Conservation (phyloP, 1,140 invertebrate genomes). For the Gerris buenoi region DNA sequence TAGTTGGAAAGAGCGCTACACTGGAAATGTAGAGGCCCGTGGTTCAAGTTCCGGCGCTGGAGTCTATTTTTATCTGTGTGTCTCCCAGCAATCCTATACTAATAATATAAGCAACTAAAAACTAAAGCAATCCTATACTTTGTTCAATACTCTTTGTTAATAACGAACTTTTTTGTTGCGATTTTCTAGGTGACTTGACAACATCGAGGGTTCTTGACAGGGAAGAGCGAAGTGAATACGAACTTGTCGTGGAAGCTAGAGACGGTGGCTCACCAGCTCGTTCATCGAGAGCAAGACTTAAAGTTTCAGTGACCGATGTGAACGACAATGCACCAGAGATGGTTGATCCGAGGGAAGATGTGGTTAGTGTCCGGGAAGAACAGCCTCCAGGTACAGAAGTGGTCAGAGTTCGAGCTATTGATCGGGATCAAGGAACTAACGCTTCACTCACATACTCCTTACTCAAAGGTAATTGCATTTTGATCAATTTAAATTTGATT, state of each 20-base stretch:
- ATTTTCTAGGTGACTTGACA: slow-evolving; percentile 64
- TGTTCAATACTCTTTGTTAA: too few species aligned
- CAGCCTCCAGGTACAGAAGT: slow-evolving; percentile 73
- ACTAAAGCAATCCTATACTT: too few species aligned
- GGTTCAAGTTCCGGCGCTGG: too few species aligned
- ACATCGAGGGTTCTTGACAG: slow-evolving; percentile 69
- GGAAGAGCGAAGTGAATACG: slow-evolving; percentile 59
- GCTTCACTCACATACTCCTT: slow-evolving; percentile 76
- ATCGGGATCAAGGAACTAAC: slow-evolving; percentile 75
- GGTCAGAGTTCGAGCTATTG: slow-evolving; percentile 64
- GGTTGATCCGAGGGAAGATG: slow-evolving; percentile 70
- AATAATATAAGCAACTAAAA: too few species aligned
- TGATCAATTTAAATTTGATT: too few species aligned
- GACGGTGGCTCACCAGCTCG: slow-evolving; percentile 69
- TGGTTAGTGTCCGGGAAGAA: slow-evolving; percentile 74
- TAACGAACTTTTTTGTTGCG: too few species aligned
- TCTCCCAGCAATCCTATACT: too few species aligned
- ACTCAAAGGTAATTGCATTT: slow-evolving; percentile 42
- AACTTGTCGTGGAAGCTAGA: slow-evolving; percentile 64
- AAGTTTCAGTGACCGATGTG: slow-evolving; percentile 61
- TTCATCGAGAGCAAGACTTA: slow-evolving; percentile 52
- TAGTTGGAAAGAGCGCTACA: too few species aligned
- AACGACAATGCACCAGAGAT: slow-evolving; percentile 85
- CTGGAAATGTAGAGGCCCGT: too few species aligned
- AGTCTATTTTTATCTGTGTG: too few species aligned